Base-by-base conservation (phyloP, 2,797 vertebrate genomes). In the Allobates femoralis region DNA sequence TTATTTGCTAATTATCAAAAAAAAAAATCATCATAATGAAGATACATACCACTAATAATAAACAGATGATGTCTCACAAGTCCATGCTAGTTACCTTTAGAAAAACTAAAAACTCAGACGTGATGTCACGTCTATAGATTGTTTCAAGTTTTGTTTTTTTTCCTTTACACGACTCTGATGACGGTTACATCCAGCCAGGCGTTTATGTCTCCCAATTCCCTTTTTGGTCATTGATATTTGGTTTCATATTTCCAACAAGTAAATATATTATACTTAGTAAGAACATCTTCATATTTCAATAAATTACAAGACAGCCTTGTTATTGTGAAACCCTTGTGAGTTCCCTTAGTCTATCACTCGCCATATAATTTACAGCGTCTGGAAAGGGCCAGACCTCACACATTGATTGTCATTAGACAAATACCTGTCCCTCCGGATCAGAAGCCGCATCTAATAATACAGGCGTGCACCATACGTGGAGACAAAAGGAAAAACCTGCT, bases 401-500 rank as follows among this genome's bases (percentile, higher is more conserved):
- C 58, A 51, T 50, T 30, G 37, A 81, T 71, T 75, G 85, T 86
- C 41, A 34, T 62, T 55, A 76, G 56, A 81, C 67, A 23, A 55
- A 86, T 75, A 66, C 30, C 21, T 76, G 58, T 86, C 79, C 50
- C 62, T 56, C 19, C 41, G 76, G 69, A 66, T 76, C 56, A 37
- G 11, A 66, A 66, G 64, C 30, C 55, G 23, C 58, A n/a, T 18
- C 79, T 86, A 86, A 86, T 81, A 4, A 26, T 87, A 26, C 28
- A 53, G 87, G 55, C 6, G 87, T 66, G 79, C 84, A 84, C 23
- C 18, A 85, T 15, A 82, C 46, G 34, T 88, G 90, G 84, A 90
- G 83, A 86, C 90, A 91, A 92, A 67, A 90, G 90, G 86, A 92
- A 95, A 84, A 94, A 92, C 90, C 90, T 41, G 89, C 91, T 92